Evolutionary conservation across 2,888 invertebrate genomes (phyloP).

Genomic region (Coenonympha glycerion): DNA sequence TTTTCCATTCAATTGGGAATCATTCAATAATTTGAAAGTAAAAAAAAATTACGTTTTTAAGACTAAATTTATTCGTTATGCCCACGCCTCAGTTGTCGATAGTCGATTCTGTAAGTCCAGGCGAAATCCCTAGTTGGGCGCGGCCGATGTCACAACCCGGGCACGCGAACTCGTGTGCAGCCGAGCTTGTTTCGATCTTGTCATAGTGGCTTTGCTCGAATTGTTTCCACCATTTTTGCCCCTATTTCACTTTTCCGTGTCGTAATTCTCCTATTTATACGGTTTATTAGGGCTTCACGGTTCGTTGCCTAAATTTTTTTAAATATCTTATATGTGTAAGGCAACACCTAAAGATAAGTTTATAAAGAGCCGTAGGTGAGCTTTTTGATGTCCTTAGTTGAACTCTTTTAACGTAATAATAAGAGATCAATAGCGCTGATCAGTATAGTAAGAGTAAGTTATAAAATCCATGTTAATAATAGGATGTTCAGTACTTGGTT

Average conservation of each 20-base stretch:
- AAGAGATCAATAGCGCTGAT: too few species aligned
- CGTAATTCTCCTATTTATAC: slow-evolving; percentile 26
- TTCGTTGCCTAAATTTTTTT: slow-evolving; percentile 6
- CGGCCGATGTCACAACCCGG: slow-evolving; percentile 56
- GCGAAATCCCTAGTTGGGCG: slow-evolving; percentile 59
- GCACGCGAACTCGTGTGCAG: slow-evolving; percentile 55
- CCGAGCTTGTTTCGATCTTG: slow-evolving; percentile 38
- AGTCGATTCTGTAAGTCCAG: slow-evolving; percentile 39
- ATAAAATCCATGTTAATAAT: too few species aligned
- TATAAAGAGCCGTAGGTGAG: not conserved
- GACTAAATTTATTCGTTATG: not conserved
- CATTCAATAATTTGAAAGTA: not conserved
- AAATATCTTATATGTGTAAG: slow-evolving; percentile 2
- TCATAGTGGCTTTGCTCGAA: slow-evolving; percentile 36
- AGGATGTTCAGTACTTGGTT: too few species aligned
- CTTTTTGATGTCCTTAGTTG: too few species aligned
- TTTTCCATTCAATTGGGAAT: too few species aligned
- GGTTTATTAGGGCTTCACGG: slow-evolving; percentile 19
- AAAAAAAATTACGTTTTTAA: too few species aligned
- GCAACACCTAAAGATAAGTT: not conserved
- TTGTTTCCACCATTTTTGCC: slow-evolving; percentile 33
- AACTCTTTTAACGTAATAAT: too few species aligned
- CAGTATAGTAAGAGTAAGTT: too few species aligned
- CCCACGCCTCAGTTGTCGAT: slow-evolving; percentile 23
- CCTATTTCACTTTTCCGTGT: slow-evolving; percentile 33